Base-by-base conservation (phyloP, 2,797 vertebrate genomes). In the Chaenodraco wilsoni region DNA sequence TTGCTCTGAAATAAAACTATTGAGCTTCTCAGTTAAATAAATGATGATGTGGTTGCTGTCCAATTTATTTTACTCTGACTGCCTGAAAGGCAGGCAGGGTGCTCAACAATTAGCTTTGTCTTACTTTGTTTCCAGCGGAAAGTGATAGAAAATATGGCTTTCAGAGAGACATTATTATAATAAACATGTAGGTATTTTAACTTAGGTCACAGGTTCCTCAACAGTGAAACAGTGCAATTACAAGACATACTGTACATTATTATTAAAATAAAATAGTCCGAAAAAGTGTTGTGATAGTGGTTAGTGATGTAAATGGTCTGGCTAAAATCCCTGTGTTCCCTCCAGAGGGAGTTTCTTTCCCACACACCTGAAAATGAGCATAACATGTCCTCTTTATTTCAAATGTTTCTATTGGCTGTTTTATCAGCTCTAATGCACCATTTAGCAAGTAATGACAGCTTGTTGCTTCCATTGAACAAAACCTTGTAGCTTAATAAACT, bases 11-110 rank as follows among this genome's bases (percentile, higher is more conserved):
- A 65, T 54, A n/a, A 76, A 84, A 66, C 21, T 15, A 46, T 41
- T 71, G 50, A 50, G 56, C 54, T 51, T 63, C 61, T 74, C 8
- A 75, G 58, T 8, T 16, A 80, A 77, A 73, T 62, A 77, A 64
- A 76, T 48, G 19, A 40, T 72, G 68, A 71, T 76, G 68, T 78
- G 45, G 46, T 54, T 70, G 77, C 48, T 51, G 37, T 69, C 48
- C 64, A 50, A 83, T 74, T 82, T 77, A 51, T 63, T 75, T 72
- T 61, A 66, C 55, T 73, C 59, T 73, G 63, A 74, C 65, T 0
- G 11, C 51, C 48, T 76, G 48, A 71, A 62, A 80, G 68, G 31
- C 52, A 48, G 9, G 10, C 41, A 33, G 51, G 56, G 66, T 71
- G 59, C 45, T 16, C 37, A 76, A 72, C 60, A 72, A 64, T 81